These are phyloP conservation scores for Chrysotoxum bicinctum DNA, from an alignment of 2,888 invertebrate species.

Conservation along the genomic window DNA sequence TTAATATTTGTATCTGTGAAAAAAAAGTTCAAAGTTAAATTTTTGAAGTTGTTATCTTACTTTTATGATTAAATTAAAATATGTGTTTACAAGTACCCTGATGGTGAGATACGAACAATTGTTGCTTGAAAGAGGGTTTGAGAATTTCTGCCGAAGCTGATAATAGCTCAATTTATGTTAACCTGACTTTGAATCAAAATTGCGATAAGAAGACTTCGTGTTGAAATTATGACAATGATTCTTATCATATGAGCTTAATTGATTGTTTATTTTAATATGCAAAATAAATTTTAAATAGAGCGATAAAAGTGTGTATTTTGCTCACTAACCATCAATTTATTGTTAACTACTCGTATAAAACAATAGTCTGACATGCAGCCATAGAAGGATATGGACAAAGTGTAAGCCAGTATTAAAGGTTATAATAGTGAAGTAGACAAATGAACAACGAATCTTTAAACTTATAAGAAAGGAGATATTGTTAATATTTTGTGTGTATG, in stretches of 20 bases:
- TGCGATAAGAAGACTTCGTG: background rate
- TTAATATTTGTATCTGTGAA: background rate
- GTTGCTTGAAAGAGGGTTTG: background rate
- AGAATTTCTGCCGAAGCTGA: background rate
- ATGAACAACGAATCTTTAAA: too few species aligned
- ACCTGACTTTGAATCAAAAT: background rate
- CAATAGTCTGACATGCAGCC: too few species aligned
- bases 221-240: background rate
- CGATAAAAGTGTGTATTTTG: background rate
- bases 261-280: background rate
- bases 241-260: background rate
- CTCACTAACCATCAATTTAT: background rate
- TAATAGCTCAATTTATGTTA: background rate
- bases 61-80: background rate
- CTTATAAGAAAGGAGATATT: too few species aligned
- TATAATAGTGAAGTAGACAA: too few species aligned
- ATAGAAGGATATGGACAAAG: too few species aligned
- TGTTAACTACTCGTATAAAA: too few species aligned
- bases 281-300: background rate
- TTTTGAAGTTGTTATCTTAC: background rate
- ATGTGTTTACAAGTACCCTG: too few species aligned
- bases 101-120: background rate
- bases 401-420: too few species aligned
- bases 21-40: background rate
- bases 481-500: too few species aligned